Conservation (phyloP, 1,140 invertebrate species). For the Akabosia matsudoensis region DNA sequence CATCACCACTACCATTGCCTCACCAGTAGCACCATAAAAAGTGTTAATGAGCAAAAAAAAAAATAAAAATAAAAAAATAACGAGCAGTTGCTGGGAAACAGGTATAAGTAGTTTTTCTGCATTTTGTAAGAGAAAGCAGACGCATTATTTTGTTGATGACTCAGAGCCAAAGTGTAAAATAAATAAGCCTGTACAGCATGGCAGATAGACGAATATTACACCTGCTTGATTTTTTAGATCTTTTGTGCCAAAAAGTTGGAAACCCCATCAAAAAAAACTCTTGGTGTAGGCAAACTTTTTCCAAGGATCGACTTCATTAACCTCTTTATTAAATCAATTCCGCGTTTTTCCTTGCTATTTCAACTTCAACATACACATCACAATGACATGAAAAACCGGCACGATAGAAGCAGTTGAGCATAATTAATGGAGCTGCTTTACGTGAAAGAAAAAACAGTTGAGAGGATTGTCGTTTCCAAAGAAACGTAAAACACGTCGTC, state of each 20-base stretch:
- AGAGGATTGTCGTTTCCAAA: too few relatives aligned
- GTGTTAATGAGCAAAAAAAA: neutral
- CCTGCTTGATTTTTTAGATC: neutral
- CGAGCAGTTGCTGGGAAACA: neutral
- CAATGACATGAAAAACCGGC: neutral
- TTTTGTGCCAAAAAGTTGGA: neutral
- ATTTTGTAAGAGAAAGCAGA: too few relatives aligned
- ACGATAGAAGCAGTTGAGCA: neutral
- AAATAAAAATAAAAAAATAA: too few relatives aligned
- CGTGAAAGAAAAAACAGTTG: neutral
- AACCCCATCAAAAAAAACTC: too few relatives aligned
- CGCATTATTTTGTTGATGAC: neutral
- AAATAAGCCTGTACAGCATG: neutral
- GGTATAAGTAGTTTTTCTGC: too few relatives aligned
- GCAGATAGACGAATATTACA: neutral
- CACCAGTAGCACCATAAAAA: too few relatives aligned
- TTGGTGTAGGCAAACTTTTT: neutral
- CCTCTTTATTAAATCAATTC: neutral
- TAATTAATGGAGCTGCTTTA: neutral
- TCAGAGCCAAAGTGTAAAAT: neutral
- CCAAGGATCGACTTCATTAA: neutral
- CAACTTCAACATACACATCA: neutral
- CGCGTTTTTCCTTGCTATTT: neutral
- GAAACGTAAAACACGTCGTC: too few relatives aligned
- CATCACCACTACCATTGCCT: neutral